phyloP scores from a whole-genome alignment of 1,140 invertebrate genomes.

The Panonychus citri region DNA sequence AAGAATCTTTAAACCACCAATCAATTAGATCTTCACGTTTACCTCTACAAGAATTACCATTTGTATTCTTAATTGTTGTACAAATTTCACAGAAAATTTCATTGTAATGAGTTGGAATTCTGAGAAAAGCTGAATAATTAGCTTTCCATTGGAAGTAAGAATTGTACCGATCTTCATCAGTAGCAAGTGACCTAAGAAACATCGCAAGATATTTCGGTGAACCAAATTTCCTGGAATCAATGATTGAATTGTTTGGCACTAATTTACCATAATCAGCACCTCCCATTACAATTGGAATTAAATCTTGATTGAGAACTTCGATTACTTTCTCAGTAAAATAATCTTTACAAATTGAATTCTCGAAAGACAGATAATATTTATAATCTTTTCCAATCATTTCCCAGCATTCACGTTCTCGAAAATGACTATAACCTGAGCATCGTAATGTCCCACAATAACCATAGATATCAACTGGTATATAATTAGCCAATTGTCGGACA shows the following conservation, averaged over 20 bases:
- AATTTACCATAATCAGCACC: slow-evolving; percentile 19
- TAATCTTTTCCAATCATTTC: slow-evolving; percentile 15
- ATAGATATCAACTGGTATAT: slow-evolving; percentile 38
- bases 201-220: slow-evolving; percentile 17
- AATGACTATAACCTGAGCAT: slow-evolving; percentile 11
- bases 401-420: slow-evolving; percentile 11
- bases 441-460: slow-evolving; percentile 30
- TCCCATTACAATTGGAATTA: slow-evolving; percentile 23
- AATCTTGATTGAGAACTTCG: slow-evolving; percentile 15
- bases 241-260: slow-evolving; percentile 23
- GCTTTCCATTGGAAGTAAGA: slow-evolving; percentile 20
- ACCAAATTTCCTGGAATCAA: slow-evolving; percentile 19
- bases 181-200: slow-evolving; percentile 14
- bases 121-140: background rate
- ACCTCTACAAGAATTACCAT: background rate
- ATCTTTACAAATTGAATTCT: slow-evolving; percentile 23
- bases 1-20: background rate
- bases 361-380: slow-evolving; percentile 23
- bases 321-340: slow-evolving; percentile 25
- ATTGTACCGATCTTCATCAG: slow-evolving; percentile 17
- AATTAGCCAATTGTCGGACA: slow-evolving; percentile 28
- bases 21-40: background rate
- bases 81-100: background rate
- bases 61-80: background rate
- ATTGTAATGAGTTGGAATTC: background rate